These are phyloP conservation scores for Ibycter americanus DNA, from an alignment of 2,797 vertebrate genomes.

Conservation along the genomic window DNA sequence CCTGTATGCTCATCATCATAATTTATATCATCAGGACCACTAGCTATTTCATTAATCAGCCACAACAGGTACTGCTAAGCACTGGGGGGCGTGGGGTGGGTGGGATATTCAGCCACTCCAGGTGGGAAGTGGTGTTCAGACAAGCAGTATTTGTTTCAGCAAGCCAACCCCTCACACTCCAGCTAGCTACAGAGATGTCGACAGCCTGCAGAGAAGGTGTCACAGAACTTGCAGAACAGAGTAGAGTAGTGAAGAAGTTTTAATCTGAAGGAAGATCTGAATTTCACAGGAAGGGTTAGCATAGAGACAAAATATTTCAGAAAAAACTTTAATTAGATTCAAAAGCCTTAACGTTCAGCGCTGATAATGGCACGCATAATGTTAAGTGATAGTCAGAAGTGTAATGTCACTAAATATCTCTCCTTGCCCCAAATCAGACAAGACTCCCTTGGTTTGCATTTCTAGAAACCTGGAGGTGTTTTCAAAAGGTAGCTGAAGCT, in stretches of 20 bases:
- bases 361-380: neutral
- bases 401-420: neutral
- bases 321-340: neutral
- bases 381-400: neutral
- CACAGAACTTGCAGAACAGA: neutral
- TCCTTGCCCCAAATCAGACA: neutral
- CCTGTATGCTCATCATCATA: neutral
- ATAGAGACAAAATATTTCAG: neutral
- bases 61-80: neutral
- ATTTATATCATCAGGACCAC: neutral
- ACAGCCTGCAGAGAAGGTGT: neutral
- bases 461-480: neutral
- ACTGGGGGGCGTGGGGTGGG: too few relatives aligned
- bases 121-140: neutral
- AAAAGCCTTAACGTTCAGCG: neutral
- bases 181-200: rapidly evolving
- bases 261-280: neutral
- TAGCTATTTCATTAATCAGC: neutral
- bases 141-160: rapidly evolving
- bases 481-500: neutral
- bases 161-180: rapidly evolving
- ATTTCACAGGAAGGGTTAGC: neutral
- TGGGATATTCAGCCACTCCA: neutral
- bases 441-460: neutral
- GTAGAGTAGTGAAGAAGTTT: neutral